These are phyloP conservation scores for Altica lythri DNA, from an alignment of 2,888 invertebrate genomes.

Conservation along the genomic window DNA sequence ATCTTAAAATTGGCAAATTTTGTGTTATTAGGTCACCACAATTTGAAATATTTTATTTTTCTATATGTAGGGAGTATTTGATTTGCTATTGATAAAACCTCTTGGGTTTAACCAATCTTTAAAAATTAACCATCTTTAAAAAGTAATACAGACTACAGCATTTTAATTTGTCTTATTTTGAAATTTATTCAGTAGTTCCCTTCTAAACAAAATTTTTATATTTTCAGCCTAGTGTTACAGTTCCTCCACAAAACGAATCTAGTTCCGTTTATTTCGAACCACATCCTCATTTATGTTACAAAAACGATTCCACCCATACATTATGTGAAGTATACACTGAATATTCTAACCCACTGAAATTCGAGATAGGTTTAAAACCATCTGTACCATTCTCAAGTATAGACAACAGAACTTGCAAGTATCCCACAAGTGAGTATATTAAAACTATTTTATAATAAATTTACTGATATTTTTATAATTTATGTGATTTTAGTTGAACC, in stretches of 20 bases:
- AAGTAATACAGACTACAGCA: not conserved
- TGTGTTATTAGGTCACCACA: not conserved
- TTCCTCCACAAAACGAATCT: constrained; percentile 17
- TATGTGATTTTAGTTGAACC: constrained; percentile 56
- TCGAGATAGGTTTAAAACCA: constrained; percentile 62
- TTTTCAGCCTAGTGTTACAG: constrained; percentile 29
- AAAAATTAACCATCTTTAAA: not conserved
- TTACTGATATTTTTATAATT: not conserved
- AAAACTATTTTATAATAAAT: not conserved
- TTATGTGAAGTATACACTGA: constrained; percentile 68
- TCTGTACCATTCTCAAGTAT: constrained; percentile 45
- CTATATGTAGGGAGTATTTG: not conserved
- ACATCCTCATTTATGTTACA: constrained; percentile 65
- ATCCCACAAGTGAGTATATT: constrained; percentile 62
- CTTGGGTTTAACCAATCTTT: not conserved
- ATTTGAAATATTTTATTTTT: not conserved
- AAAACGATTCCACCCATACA: constrained; percentile 47
- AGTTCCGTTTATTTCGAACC: constrained; percentile 31
- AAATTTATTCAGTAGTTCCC: too few species aligned
- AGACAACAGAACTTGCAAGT: constrained; percentile 65
- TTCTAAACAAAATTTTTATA: not conserved
- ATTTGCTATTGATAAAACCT: not conserved
- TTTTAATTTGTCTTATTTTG: not conserved
- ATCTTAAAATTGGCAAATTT: not conserved
- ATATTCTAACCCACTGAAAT: constrained; percentile 59